These are phyloP conservation scores for Equus przewalskii DNA, from an alignment of 2,113 vertebrate genomes.

Conservation along the genomic window DNA sequence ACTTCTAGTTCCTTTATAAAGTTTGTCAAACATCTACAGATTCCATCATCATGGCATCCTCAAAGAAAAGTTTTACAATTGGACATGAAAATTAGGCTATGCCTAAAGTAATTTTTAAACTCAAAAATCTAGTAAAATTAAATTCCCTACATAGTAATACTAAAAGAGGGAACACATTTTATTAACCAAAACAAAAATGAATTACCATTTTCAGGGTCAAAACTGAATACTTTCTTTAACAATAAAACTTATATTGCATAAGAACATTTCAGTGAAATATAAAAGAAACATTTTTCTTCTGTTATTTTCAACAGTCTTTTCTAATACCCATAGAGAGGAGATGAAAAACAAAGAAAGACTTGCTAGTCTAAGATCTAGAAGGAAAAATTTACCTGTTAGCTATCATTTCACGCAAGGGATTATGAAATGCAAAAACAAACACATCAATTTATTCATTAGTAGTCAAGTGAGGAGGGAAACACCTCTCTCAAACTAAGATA, in stretches of 20 bases:
- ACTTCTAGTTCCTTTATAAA: background rate
- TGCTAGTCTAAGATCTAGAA: constrained; percentile 20
- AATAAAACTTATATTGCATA: constrained; percentile 59
- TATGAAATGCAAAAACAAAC: background rate
- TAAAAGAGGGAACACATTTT: constrained; percentile 52
- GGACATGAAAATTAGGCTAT: constrained; percentile 46
- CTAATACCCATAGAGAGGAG: background rate
- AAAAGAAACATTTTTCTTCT: constrained; percentile 51
- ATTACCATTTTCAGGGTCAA: constrained; percentile 30
- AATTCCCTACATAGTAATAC: background rate
- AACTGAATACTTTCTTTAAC: constrained; percentile 44
- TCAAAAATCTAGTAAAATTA: constrained; percentile 64
- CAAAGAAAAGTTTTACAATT: constrained; percentile 6
- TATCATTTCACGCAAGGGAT: background rate
- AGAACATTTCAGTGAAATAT: constrained; percentile 63
- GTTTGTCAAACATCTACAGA: background rate
- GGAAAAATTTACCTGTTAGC: background rate
- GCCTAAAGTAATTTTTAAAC: constrained; percentile 43
- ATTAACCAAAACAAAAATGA: constrained; percentile 54
- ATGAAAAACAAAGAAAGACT: constrained; percentile 44
- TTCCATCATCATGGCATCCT: background rate
- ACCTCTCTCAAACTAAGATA: background rate
- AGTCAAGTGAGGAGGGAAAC: background rate
- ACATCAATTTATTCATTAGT: background rate
- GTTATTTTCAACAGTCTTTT: constrained; percentile 2